Conservation (phyloP, 1,140 invertebrate species). For the Lepidostoma basale region DNA sequence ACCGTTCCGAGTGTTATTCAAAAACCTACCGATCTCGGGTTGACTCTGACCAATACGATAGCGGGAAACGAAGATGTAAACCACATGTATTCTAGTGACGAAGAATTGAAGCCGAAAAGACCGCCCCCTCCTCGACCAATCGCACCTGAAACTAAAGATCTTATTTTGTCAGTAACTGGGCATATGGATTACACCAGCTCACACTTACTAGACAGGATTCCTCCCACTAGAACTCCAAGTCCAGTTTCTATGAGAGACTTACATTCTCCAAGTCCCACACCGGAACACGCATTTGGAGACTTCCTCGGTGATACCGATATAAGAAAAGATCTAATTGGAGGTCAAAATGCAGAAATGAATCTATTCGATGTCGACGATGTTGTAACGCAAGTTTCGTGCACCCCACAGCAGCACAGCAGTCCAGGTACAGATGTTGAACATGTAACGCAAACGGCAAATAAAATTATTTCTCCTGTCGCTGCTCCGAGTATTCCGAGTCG, state of each 20-base stretch:
- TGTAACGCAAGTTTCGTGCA: conserved; percentile 38
- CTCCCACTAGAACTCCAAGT: conserved; percentile 80
- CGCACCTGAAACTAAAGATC: conserved; percentile 76
- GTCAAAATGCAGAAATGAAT: conserved; percentile 34
- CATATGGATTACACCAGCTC: conserved; percentile 88
- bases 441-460: conserved; percentile 22
- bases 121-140: conserved; percentile 65
- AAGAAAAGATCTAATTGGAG: conserved; percentile 28
- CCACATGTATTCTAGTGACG: conserved; percentile 47
- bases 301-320: conserved; percentile 62
- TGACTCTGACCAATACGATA: conserved; percentile 41
- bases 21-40: conserved; percentile 49
- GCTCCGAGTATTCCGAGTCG: conserved; percentile 11
- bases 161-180: conserved; percentile 84
- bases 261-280: conserved; percentile 83
- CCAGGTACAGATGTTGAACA: conserved; percentile 29
- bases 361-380: conserved; percentile 45
- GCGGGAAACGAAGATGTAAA: conserved; percentile 20
- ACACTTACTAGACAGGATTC: conserved; percentile 79
- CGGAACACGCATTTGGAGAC: conserved; percentile 73
- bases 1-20: conserved; percentile 49
- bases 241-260: conserved; percentile 79
- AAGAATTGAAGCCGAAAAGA: conserved; percentile 49
- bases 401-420: conserved; percentile 40
- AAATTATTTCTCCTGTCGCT: background rate